These are phyloP conservation scores for Sula dactylatra DNA, from an alignment of 2,113 vertebrate genomes.

Conservation along the genomic window DNA sequence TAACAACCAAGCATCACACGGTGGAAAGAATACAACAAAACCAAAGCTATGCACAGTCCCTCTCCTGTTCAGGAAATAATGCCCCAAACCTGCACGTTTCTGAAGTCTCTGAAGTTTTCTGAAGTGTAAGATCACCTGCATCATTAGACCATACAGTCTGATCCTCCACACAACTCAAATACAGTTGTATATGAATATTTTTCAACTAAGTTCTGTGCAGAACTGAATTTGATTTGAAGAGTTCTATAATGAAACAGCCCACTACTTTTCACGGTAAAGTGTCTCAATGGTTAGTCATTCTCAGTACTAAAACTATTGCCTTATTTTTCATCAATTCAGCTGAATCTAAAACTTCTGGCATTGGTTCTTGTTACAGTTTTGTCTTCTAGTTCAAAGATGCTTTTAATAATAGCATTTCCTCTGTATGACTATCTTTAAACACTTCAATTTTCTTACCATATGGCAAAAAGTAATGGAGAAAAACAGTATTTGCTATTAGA, in stretches of 20 bases:
- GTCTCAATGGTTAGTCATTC: not conserved
- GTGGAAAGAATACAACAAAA: not conserved
- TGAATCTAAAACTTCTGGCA: not conserved
- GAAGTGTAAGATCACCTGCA: not conserved
- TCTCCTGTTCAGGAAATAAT: not conserved
- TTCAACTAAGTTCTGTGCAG: not conserved
- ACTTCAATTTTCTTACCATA: not conserved
- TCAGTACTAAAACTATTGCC: not conserved
- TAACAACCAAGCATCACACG: not conserved
- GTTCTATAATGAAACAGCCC: not conserved
- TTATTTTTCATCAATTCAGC: not conserved
- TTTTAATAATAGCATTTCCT: not conserved
- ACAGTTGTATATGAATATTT: not conserved
- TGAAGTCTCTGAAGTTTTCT: not conserved
- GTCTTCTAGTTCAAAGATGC: not conserved
- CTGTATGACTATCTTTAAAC: not conserved
- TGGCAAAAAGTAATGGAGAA: not conserved
- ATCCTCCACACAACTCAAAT: not conserved
- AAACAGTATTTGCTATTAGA: not conserved
- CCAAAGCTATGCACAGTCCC: not conserved
- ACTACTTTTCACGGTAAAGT: not conserved
- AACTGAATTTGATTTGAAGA: not conserved
- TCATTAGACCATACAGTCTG: not conserved
- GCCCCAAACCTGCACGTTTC: not conserved
- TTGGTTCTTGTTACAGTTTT: not conserved